Evolutionary conservation across 2,888 invertebrate species (phyloP), one percentile per base, ranked within the genome.

Genomic region (Dusona sp.): DNA sequence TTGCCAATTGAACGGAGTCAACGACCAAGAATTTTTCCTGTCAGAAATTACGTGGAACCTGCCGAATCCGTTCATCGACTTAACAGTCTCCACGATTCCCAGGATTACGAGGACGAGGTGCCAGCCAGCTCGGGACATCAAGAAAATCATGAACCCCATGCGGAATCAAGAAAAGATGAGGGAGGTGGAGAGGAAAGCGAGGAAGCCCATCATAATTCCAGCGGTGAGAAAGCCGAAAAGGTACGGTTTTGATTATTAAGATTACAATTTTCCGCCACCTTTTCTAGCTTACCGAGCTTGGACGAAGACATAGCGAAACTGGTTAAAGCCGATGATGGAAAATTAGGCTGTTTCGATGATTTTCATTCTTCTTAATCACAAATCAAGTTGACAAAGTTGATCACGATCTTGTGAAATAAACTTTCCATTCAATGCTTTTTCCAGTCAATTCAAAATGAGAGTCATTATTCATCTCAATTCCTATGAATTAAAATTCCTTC

Each of bases 161-260:
- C 80, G 0, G 79, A 83, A 9, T 83, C 70, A 33, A 78, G 33
- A 65, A 68, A 75, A 33, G 75, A 64, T 0, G 81, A 79, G 7
- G 64, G 57, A 0, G 67, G 72, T 29, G 82, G 22, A 8, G 82
- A 80, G 9, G 87, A 88, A n/a, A 83, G 85, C 73, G 92, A 91
- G 78, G 88, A 93, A 83, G 94, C 92, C 7, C 93, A 94, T 81
- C 92, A 93, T 61, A 90, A 89, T 6, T 85, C 88, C 78, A 88
- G 92, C 64, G 94, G 93, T 3, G 89, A 92, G 51, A 91, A 93
- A 57, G 94, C 91, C 13, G 92, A 94, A 38, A 94, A 94, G 86
- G 91, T 91, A 61, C 61, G 29, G 29, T 29, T 61, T 29, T 0
- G 7, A 61, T 61, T 16, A 61, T 29, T 61, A 4, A 29, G 61